Percentiles rank a stretch among this genome's conserved stretches.
Conservation (phyloP, 2,797 vertebrate species). For the Crenichthys baileyi region DNA sequence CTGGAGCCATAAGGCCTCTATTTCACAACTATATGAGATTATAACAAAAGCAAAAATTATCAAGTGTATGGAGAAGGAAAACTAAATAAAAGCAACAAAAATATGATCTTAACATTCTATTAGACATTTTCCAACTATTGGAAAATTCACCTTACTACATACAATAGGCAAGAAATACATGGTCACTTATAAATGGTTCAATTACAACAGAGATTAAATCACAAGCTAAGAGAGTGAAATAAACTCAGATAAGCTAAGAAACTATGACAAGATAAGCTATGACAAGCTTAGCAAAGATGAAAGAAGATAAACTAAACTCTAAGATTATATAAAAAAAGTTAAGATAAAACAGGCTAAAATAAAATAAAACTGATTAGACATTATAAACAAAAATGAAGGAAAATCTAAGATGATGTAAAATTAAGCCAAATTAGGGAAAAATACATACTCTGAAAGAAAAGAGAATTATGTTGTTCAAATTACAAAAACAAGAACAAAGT, state of each 20-base stretch:
- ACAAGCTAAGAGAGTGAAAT: not conserved
- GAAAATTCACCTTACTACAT: not conserved
- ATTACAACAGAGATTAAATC: too few species aligned
- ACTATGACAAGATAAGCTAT: not conserved
- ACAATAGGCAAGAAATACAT: too few species aligned
- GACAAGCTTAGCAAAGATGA: not conserved
- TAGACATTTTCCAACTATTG: not conserved
- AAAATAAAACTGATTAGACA: not conserved
- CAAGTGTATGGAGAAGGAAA: conserved; percentile 6
- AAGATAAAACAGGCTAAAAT: not conserved
- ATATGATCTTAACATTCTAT: not conserved
- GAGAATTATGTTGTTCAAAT: not conserved
- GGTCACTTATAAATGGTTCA: too few species aligned
- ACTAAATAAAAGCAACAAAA: not conserved
- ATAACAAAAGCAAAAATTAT: conserved; percentile 23
- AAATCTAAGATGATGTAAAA: too few species aligned
- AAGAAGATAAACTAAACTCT: too few species aligned
- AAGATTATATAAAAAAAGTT: not conserved
- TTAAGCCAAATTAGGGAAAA: not conserved
- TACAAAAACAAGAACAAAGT: too few species aligned
- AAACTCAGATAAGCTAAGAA: not conserved
- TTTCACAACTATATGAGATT: conserved; percentile 55
- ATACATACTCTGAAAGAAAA: not conserved
- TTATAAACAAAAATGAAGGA: too few species aligned
- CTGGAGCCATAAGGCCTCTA: conserved; percentile 43